A percentile compares a stretch with the other conserved stretches of the same genome.
Conservation (phyloP, 1,140 invertebrate genomes). For the Megathymus violae region DNA sequence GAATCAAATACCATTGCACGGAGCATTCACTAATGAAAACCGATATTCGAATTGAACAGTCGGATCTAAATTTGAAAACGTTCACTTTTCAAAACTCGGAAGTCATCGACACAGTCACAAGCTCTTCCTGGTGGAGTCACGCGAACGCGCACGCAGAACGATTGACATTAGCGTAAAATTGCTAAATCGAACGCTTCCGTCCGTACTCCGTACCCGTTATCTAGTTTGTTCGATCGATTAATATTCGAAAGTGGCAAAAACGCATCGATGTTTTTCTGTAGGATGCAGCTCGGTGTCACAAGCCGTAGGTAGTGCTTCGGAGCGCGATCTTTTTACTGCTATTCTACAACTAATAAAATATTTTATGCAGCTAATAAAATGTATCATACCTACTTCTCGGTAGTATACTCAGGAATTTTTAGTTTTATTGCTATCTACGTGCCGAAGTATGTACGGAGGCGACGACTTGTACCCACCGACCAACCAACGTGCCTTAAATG, state of each 20-base stretch:
- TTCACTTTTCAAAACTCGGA: slow-evolving; percentile 37
- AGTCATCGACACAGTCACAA: slow-evolving; percentile 28
- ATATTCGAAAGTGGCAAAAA: slow-evolving; percentile 58
- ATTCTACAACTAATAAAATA: too few relatives aligned
- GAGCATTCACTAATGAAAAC: too few relatives aligned
- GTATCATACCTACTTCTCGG: too few relatives aligned
- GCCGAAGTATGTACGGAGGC: too few relatives aligned
- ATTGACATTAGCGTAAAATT: slow-evolving; percentile 26
- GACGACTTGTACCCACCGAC: too few relatives aligned
- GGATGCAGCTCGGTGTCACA: slow-evolving; percentile 17
- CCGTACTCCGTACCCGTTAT: slow-evolving; percentile 54
- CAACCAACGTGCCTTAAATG: too few relatives aligned
- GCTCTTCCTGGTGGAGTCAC: slow-evolving; percentile 36
- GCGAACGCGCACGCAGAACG: slow-evolving; percentile 37
- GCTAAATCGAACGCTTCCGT: slow-evolving; percentile 50
- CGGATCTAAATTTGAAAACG: slow-evolving; percentile 27
- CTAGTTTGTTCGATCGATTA: slow-evolving; percentile 50
- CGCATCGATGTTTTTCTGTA: slow-evolving; percentile 37
- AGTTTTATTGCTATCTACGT: too few relatives aligned
- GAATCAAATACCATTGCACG: too few relatives aligned
- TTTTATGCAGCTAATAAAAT: too few relatives aligned
- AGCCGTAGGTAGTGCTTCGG: slow-evolving; percentile 5
- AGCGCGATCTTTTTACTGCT: slow-evolving; percentile 7
- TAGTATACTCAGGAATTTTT: too few relatives aligned
- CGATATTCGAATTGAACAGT: too few relatives aligned